Conservation (phyloP, 2,797 vertebrate species). For the Enteromius radiatus region DNA sequence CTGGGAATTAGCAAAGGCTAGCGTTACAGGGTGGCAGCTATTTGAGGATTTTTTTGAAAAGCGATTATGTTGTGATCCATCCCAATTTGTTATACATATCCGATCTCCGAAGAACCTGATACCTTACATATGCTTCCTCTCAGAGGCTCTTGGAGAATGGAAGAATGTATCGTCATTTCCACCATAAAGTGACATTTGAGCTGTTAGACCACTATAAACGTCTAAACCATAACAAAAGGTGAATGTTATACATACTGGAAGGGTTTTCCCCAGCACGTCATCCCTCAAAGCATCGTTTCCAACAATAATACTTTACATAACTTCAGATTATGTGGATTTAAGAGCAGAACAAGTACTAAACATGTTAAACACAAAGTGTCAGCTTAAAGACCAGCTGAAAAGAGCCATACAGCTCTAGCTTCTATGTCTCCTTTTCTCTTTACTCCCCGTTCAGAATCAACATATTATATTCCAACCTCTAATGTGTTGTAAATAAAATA, state of each 20-base stretch:
- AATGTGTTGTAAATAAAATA: constrained; percentile 76
- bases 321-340: constrained; percentile 19
- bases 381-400: constrained; percentile 22
- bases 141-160: constrained; percentile 46
- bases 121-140: constrained; percentile 77
- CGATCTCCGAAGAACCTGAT: constrained; percentile 64
- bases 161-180: constrained; percentile 27
- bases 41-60: constrained; percentile 67
- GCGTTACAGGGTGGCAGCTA: constrained; percentile 64
- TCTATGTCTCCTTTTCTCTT: background rate
- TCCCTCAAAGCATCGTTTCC: constrained; percentile 4
- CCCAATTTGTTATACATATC: constrained; percentile 70
- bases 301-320: constrained; percentile 31
- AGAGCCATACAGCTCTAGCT: constrained; percentile 4
- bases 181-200: constrained; percentile 23
- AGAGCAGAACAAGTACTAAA: constrained; percentile 11
- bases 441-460: constrained; percentile 30
- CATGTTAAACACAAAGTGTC: constrained; percentile 23
- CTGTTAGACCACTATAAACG: constrained; percentile 19
- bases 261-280: constrained; percentile 38
- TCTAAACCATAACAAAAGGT: constrained; percentile 35
- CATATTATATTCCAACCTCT: constrained; percentile 60
- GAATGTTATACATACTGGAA: constrained; percentile 17
- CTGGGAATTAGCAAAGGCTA: constrained; percentile 65
- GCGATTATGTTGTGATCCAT: constrained; percentile 59